phyloP scores from a whole-genome alignment of 2,888 invertebrate genomes.

The Sinohyriopsis cumingii region DNA sequence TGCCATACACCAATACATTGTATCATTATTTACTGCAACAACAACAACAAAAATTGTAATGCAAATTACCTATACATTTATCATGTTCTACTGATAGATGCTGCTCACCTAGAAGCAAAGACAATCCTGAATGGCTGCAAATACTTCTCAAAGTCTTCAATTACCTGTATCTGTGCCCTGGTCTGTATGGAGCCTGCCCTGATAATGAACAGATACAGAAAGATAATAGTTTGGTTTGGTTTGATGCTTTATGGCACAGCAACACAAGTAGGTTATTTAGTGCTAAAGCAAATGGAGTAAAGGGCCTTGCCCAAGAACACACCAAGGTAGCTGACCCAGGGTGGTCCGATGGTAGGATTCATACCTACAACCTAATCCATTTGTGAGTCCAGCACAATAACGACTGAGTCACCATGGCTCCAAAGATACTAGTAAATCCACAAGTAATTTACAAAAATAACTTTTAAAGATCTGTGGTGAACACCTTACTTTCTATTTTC shows the following conservation, averaged over 20 bases:
- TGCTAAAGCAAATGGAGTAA: no score
- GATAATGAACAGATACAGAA: constrained; percentile 8
- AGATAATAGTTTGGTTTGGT: not conserved
- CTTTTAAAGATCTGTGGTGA: no score
- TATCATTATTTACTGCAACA: not conserved
- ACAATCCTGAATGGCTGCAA: constrained; percentile 82
- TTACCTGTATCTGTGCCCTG: constrained; percentile 84
- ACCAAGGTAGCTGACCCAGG: no score
- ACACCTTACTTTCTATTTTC: no score
- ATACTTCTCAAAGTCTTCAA: constrained; percentile 87
- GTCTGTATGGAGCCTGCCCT: constrained; percentile 88
- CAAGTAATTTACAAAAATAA: no score
- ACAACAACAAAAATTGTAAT: not conserved
- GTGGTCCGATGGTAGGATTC: no score
- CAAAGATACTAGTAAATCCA: no score
- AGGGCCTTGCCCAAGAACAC: no score
- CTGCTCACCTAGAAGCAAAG: constrained; percentile 80
- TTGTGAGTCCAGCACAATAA: no score
- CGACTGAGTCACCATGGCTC: no score
- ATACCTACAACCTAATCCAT: no score
- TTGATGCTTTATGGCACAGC: not conserved
- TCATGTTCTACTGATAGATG: not conserved
- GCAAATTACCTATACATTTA: not conserved
- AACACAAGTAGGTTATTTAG: no score
- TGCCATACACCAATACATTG: not conserved